Percentiles rank a stretch among this genome's conserved stretches.
Conservation (phyloP, 2,888 invertebrate species). For the Cryptus viduatorius region DNA sequence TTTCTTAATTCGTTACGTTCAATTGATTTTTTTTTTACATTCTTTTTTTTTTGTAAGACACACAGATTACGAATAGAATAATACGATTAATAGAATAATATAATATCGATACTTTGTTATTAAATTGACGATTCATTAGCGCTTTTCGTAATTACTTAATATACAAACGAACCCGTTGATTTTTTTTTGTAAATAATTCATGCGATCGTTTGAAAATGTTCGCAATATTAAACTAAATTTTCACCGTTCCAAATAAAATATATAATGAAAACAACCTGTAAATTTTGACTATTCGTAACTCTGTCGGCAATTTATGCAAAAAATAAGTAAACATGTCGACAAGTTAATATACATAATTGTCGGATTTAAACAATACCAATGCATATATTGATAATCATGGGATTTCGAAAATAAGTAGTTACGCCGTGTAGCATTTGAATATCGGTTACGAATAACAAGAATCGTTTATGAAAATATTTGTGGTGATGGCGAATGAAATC, state of each 20-base stretch:
- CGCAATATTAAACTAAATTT: background rate
- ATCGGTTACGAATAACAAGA: slow-evolving; percentile 24
- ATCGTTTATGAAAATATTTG: slow-evolving; percentile 70
- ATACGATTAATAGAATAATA: slow-evolving; percentile 5
- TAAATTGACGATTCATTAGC: slow-evolving; percentile 18
- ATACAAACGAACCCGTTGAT: background rate
- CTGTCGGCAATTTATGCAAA: background rate
- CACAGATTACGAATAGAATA: slow-evolving; percentile 56
- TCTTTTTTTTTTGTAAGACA: slow-evolving; percentile 62
- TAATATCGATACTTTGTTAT: slow-evolving; percentile 4
- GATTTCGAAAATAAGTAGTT: slow-evolving; percentile 15
- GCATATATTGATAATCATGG: slow-evolving; percentile 2
- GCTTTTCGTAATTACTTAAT: slow-evolving; percentile 5
- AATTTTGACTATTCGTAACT: background rate
- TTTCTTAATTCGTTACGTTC: slow-evolving; percentile 60
- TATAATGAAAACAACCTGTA: slow-evolving; percentile 2
- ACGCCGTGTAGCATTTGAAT: background rate
- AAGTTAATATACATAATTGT: slow-evolving; percentile 29
- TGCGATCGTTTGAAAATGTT: slow-evolving; percentile 1
- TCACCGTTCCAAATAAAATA: background rate
- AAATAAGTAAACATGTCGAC: slow-evolving; percentile 35
- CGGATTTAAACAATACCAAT: slow-evolving; percentile 7
- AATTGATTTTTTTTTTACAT: slow-evolving; percentile 67
- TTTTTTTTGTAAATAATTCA: slow-evolving; percentile 24
- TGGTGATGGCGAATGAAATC: slow-evolving; percentile 75